phyloP scores from a whole-genome alignment of 2,888 invertebrate species.

The Mesoligia furuncula region DNA sequence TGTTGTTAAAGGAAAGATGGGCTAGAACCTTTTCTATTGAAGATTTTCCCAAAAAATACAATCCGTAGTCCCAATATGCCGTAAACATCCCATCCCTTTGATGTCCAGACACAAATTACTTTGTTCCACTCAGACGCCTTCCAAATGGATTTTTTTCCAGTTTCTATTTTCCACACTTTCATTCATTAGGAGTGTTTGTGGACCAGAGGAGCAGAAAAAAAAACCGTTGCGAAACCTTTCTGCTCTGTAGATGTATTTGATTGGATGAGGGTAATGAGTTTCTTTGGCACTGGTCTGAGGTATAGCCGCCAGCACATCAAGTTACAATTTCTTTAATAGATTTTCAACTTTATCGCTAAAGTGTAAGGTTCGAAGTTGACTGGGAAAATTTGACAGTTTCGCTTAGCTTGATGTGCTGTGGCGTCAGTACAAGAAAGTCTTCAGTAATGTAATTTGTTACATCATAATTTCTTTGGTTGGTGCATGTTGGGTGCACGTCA shows the following conservation, averaged over 20 bases:
- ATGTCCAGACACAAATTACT: conserved; percentile 48
- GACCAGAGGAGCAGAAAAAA: conserved; percentile 35
- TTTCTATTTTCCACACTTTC: conserved; percentile 42
- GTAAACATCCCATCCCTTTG: conserved; percentile 46
- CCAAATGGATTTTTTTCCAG: conserved; percentile 47
- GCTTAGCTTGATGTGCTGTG: too few relatives aligned
- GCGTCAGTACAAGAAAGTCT: neutral
- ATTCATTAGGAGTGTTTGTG: conserved; percentile 52
- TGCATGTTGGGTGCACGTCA: too few relatives aligned
- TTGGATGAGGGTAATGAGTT: conserved; percentile 47
- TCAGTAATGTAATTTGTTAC: neutral
- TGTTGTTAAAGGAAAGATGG: conserved; percentile 10
- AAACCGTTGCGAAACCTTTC: conserved; percentile 19
- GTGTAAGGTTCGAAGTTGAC: too few relatives aligned
- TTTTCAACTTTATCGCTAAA: too few relatives aligned
- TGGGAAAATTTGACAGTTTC: too few relatives aligned
- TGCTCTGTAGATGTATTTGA: conserved; percentile 30
- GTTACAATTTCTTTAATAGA: too few relatives aligned
- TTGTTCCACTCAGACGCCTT: conserved; percentile 38
- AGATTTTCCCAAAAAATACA: conserved; percentile 19
- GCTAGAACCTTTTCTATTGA: conserved; percentile 11
- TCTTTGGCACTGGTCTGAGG: conserved; percentile 17
- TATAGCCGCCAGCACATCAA: too few relatives aligned
- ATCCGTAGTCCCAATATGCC: conserved; percentile 18
- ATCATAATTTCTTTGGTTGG: too few relatives aligned